Percentiles rank a stretch among this genome's conserved stretches.
Evolutionary conservation across 1,140 invertebrate species (phyloP).

Genomic region (Plodia interpunctella): DNA sequence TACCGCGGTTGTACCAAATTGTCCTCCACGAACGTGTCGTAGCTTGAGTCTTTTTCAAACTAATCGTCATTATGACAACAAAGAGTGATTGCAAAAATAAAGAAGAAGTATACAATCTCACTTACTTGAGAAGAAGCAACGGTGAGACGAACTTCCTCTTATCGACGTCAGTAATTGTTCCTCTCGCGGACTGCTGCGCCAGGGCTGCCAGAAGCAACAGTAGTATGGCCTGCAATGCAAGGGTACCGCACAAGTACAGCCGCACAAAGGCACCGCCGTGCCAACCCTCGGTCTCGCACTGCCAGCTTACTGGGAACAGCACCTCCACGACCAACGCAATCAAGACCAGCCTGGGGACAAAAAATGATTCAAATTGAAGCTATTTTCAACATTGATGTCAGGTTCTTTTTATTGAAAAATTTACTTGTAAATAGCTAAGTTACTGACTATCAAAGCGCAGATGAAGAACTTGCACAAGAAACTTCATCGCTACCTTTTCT

Average conservation of each 20-base stretch:
- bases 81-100: too few species aligned
- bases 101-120: conserved; percentile 17
- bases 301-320: conserved; percentile 77
- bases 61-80: too few species aligned
- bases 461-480: too few species aligned
- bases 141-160: conserved; percentile 81
- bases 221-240: conserved; percentile 78
- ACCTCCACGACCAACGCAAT: conserved; percentile 80
- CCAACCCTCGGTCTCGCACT: conserved; percentile 81
- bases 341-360: conserved; percentile 79
- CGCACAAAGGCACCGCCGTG: conserved; percentile 82
- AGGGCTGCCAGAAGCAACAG: conserved; percentile 81
- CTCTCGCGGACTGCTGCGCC: conserved; percentile 83
- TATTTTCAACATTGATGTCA: too few species aligned
- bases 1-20: too few species aligned
- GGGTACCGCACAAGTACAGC: conserved; percentile 81
- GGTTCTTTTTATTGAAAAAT: too few species aligned
- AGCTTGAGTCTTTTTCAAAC: too few species aligned
- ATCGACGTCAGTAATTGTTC: conserved; percentile 83
- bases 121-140: conserved; percentile 83
- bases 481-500: too few species aligned
- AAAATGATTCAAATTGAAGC: too few species aligned
- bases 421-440: too few species aligned
- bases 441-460: too few species aligned
- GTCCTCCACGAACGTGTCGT: too few species aligned